Evolutionary conservation across 1,140 invertebrate species (phyloP), one percentile per base, ranked within the genome.

Genomic region (Littorina saxatilis): DNA sequence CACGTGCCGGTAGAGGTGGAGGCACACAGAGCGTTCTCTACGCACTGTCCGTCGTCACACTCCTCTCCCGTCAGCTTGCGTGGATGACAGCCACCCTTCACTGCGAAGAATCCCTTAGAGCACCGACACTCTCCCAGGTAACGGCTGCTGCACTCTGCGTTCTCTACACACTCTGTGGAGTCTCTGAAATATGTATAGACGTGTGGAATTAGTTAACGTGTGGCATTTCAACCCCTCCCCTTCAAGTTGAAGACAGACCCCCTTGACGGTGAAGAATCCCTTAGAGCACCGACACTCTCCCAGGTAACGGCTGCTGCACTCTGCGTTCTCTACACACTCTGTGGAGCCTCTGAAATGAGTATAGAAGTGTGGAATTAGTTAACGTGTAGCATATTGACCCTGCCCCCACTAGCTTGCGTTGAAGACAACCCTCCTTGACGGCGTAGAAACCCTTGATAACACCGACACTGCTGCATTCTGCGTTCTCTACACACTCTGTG

Each of bases 291-390:
- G 47, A 50, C 47, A 83, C n/a, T 50, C 27, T 3, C 82, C 47
- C 27, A 79, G 79, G 23, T 40, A 39, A 47, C 43, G 43, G 37
- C 74, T 79, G 40, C 35, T 72, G 66, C 82, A 83, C 47, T 79
- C 82, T 1, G 82, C 77, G 52, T 83, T 75, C 13, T 52, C 68
- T 4, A 80, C 82, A 47, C 82, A 83, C 72, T 83, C 74, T 15
- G 47, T 17, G 17, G 74, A 77, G 15, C 61, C 74, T 29, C 40
- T 40, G 37, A 43, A 47, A 72, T 15, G 39, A 50, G 20, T 11
- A 50, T 50, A 50, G 47, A 50, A 9, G 20, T 9, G 9, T 50
- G 20, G 20, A 50, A 50, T 20, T 20, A 50, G 47, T n/a, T n/a
- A n/a, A n/a, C n/a, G n/a, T n/a, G n/a, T n/a, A n/a, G n/a, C n/a